Percentiles rank a stretch among this genome's conserved stretches.
Conservation (phyloP, 2,797 vertebrate genomes). For the Aratinga solstitialis region DNA sequence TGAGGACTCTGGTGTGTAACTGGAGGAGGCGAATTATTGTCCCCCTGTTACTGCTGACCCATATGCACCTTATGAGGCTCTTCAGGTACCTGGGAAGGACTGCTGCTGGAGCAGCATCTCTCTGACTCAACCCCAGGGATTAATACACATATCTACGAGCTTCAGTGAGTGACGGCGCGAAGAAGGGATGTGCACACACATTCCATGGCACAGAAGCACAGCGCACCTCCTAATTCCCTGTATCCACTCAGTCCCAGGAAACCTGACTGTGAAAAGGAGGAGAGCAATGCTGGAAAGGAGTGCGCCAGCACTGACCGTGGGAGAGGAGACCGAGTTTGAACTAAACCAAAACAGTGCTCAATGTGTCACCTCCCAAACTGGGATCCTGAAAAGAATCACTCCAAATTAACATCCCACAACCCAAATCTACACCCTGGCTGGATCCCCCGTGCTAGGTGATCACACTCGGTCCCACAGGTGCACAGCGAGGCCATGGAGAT, state of each 20-base stretch:
- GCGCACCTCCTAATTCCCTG: neutral
- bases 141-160: fast-evolving
- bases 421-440: neutral
- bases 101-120: neutral
- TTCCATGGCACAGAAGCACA: fast-evolving
- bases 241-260: neutral
- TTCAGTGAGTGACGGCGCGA: neutral
- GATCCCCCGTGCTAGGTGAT: neutral
- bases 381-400: neutral
- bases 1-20: neutral
- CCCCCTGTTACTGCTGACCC: neutral
- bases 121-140: neutral
- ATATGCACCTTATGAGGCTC: neutral
- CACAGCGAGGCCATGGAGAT: fast-evolving
- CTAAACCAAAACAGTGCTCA: neutral
- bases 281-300: fast-evolving
- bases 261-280: neutral
- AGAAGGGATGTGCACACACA: neutral
- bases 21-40: neutral
- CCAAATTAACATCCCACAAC: neutral
- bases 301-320: fast-evolving
- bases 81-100: neutral
- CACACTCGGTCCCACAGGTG: neutral
- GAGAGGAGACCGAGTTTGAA: neutral
- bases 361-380: neutral